phyloP scores from a whole-genome alignment of 2,888 invertebrate species.

The Leptopterna dolabrata region DNA sequence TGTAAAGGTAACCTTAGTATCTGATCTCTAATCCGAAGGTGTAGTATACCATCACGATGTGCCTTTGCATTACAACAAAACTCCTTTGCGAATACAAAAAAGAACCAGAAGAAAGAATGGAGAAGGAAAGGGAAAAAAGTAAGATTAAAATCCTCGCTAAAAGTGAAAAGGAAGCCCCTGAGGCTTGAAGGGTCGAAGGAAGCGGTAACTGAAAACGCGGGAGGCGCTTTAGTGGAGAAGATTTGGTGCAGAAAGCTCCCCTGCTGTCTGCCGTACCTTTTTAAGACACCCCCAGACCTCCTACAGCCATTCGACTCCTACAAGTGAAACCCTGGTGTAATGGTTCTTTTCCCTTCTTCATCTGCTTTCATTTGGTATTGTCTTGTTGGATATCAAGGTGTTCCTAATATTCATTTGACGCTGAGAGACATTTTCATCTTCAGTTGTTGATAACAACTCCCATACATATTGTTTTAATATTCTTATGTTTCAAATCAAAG shows the following conservation, averaged over 20 bases:
- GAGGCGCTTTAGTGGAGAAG: neutral
- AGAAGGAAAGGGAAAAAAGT: neutral
- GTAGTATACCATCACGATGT: neutral
- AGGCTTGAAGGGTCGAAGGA: conserved; percentile 9
- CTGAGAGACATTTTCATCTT: neutral
- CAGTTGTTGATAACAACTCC: too few species aligned
- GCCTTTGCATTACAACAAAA: neutral
- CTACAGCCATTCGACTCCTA: neutral
- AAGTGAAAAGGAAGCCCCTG: conserved; percentile 36
- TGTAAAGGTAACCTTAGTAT: neutral
- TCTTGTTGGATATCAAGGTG: neutral
- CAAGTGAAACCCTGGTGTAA: neutral
- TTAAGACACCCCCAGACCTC: neutral
- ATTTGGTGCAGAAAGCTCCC: neutral
- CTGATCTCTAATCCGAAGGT: neutral
- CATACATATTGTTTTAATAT: too few species aligned
- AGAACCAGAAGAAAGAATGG: neutral
- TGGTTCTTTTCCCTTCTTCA: neutral
- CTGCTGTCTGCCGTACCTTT: neutral
- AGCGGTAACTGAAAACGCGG: neutral
- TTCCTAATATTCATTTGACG: neutral
- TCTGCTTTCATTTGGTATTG: neutral
- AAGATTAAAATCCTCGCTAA: conserved; percentile 34
- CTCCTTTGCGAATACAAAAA: neutral
- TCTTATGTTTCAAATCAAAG: too few species aligned